A percentile compares a stretch with the other conserved stretches of the same genome.
Evolutionary conservation across 2,888 invertebrate species (phyloP).

Genomic region (Drosophila kanekoi): DNA sequence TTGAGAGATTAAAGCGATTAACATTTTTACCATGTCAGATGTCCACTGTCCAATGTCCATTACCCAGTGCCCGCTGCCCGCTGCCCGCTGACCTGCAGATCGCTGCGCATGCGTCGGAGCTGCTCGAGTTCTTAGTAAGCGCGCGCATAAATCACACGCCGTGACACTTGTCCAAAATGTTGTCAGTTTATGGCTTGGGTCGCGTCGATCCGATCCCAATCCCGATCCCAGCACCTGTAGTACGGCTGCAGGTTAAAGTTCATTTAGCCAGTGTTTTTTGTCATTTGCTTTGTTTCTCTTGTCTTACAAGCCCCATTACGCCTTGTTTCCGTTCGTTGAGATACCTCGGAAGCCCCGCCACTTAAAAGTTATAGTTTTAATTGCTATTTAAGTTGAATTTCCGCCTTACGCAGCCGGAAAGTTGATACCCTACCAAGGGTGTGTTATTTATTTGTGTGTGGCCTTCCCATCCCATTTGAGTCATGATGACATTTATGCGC

Average conservation of each 20-base stretch:
- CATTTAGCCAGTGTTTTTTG: conserved; percentile 46
- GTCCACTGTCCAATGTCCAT: conserved; percentile 11
- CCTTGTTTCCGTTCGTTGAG: conserved; percentile 69
- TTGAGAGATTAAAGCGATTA: conserved; percentile 81
- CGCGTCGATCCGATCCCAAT: conserved; percentile 34
- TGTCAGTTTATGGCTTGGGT: conserved; percentile 76
- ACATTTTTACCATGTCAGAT: conserved; percentile 73
- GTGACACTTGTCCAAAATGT: conserved; percentile 76
- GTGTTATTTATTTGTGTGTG: conserved; percentile 53
- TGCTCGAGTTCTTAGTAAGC: conserved; percentile 76
- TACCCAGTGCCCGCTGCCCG: conserved; percentile 16
- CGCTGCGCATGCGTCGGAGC: conserved; percentile 74
- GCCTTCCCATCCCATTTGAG: conserved; percentile 56
- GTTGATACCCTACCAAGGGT: conserved; percentile 49
- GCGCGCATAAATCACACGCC: conserved; percentile 74
- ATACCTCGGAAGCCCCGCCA: conserved; percentile 54
- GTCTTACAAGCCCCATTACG: conserved; percentile 77
- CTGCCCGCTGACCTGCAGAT: conserved; percentile 55
- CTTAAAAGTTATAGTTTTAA: conserved; percentile 75
- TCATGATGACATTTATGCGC: conserved; percentile 77
- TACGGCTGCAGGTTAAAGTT: conserved; percentile 67
- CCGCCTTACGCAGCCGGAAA: conserved; percentile 69
- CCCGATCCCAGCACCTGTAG: conserved; percentile 64
- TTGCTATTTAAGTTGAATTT: conserved; percentile 77
- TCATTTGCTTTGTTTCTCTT: conserved; percentile 30